phyloP scores from a whole-genome alignment of 2,113 vertebrate genomes.

The Seriola quinqueradiata region DNA sequence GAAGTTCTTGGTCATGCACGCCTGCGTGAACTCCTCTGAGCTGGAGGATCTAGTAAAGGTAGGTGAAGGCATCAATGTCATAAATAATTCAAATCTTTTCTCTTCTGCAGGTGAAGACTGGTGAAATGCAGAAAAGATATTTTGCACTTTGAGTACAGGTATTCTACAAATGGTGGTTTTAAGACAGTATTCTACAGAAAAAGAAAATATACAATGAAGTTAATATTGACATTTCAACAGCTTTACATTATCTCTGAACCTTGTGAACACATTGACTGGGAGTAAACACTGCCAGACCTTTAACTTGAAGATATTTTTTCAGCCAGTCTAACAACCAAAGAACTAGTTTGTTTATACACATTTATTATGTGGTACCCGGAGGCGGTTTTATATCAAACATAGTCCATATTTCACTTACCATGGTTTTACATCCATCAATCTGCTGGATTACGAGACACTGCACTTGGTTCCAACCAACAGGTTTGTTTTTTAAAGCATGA shows the following conservation, averaged over 20 bases:
- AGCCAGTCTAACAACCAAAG: neutral
- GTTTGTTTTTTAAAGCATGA: no score
- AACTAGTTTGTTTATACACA: neutral
- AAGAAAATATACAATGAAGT: neutral
- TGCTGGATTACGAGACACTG: neutral
- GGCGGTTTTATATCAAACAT: neutral
- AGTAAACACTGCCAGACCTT: neutral
- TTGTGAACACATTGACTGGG: neutral
- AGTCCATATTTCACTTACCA: no score
- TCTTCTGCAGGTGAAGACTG: neutral
- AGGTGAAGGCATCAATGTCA: slow-evolving; percentile 14
- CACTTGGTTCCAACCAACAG: no score
- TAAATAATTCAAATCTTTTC: neutral
- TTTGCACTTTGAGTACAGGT: neutral
- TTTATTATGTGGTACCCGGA: neutral
- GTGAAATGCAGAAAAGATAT: neutral
- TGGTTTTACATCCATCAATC: neutral
- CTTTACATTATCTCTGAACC: no score
- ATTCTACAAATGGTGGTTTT: neutral
- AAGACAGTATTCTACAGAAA: neutral
- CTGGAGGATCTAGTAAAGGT: slow-evolving; percentile 97
- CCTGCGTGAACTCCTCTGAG: slow-evolving; percentile 94
- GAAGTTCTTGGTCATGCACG: slow-evolving; percentile 90
- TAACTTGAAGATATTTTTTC: neutral
- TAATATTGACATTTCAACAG: neutral